A percentile compares a stretch with the other conserved stretches of the same genome.
Evolutionary conservation across 2,888 invertebrate species (phyloP).

Genomic region (Napeogenes inachia): DNA sequence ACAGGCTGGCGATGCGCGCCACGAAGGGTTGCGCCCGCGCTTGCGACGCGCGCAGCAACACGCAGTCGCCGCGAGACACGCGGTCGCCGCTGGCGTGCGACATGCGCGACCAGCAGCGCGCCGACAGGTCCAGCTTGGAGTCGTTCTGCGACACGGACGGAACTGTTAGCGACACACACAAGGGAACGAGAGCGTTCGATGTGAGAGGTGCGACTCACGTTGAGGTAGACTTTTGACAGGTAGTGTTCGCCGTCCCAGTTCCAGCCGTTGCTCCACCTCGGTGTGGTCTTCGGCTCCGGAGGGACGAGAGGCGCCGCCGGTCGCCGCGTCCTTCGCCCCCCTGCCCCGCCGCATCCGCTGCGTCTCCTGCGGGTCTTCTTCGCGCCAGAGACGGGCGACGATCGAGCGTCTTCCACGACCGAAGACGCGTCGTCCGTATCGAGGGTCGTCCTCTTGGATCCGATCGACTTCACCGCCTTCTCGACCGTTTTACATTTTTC

Average conservation of each 20-base stretch:
- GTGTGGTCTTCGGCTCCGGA: constrained; percentile 48
- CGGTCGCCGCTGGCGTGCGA: constrained; percentile 91
- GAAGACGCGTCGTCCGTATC: constrained; percentile 62
- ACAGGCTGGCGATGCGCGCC: constrained; percentile 94
- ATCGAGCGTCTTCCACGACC: constrained; percentile 51
- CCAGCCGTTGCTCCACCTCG: constrained; percentile 93
- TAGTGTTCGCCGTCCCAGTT: constrained; percentile 91
- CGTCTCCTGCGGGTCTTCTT: constrained; percentile 38
- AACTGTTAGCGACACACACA: no score
- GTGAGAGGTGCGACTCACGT: constrained; percentile 79
- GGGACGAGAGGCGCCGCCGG: constrained; percentile 34
- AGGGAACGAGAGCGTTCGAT: no score
- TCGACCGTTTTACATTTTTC: constrained; percentile 65
- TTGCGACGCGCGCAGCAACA: constrained; percentile 89
- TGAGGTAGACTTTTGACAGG: constrained; percentile 90
- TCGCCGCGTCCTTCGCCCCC: constrained; percentile 36
- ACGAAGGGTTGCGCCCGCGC: constrained; percentile 93
- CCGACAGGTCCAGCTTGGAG: constrained; percentile 76
- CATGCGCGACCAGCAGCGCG: constrained; percentile 94
- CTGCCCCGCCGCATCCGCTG: constrained; percentile 36
- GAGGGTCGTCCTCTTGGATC: constrained; percentile 62
- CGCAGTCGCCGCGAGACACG: constrained; percentile 92
- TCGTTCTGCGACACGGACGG: constrained; percentile 49
- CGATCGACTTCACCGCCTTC: constrained; percentile 65
- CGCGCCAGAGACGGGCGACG: constrained; percentile 37